Evolutionary conservation across 2,113 vertebrate genomes (phyloP), one percentile per base, ranked within the genome.

Genomic region (Tachuris rubrigastra): DNA sequence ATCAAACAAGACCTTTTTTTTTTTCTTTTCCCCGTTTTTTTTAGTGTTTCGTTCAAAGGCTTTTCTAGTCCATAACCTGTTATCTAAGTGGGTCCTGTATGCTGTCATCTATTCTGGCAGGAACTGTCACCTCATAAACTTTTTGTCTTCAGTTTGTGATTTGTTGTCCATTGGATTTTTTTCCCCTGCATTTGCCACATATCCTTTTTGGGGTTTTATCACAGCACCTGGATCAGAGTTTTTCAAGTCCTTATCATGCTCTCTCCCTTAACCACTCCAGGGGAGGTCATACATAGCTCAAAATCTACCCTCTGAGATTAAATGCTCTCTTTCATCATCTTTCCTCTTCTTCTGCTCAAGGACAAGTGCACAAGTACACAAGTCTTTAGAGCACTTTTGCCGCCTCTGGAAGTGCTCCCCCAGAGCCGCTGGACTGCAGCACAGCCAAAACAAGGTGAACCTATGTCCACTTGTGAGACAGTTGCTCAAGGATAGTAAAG

Each of bases 401-500:
- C 22, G 14, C 17, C 41, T 31, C 4, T 16, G 68, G 33, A 42
- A 56, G 9, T 15, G 37, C 11, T 76, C 14, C 41, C 31, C 24
- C 56, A 33, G 47, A 42, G 9, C 4, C 25, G 17, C 20, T 1
- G 4, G 22, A n/a, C 47, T 52, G 23, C 52, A 50, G 37, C 28
- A 47, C 8, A 71, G 44, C 4, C 41, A 35, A 85, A 73, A 69
- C 41, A 55, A 21, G 13, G 20, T 55, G 49, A 20, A 37, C 4
- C 0, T 0, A 6, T 35, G 16, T 47, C 21, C 21, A 1, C 8
- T 63, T 1, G 1, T 25, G 12, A 85, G 7, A 7, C 5, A 1
- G n/a, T 37, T 30, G 22, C 73, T 73, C 41, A 41, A 33, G 46
- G 5, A 6, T 5, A 1, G 31, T 4, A 47, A 53, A 44, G 23